Percentiles rank a stretch among this genome's conserved stretches.
Conservation (phyloP, 2,113 vertebrate species). For the Dryoscopus gambensis region DNA sequence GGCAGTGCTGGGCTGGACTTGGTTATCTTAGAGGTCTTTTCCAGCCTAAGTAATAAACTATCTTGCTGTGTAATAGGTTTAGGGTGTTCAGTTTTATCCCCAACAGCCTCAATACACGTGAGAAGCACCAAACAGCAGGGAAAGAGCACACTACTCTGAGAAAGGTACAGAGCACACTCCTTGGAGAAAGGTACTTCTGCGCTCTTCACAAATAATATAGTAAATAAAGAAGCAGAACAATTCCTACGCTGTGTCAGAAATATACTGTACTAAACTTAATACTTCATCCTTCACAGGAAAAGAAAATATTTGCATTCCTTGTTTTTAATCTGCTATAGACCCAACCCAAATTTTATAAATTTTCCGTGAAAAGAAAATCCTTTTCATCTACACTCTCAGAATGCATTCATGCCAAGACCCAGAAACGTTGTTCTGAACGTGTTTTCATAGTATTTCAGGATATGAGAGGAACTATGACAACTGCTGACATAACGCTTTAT, state of each 20-base stretch:
- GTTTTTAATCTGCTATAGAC: neutral
- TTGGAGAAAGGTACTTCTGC: neutral
- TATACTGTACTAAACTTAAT: neutral
- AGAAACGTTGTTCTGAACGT: neutral
- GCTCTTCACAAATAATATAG: neutral
- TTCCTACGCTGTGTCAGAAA: neutral
- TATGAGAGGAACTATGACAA: constrained; percentile 21
- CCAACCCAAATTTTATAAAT: neutral
- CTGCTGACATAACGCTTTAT: constrained; percentile 45
- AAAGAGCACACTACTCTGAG: neutral
- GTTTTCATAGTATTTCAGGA: neutral
- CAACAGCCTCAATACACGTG: neutral
- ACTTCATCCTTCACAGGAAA: neutral
- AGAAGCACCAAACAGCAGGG: neutral
- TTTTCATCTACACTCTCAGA: neutral
- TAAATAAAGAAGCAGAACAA: neutral
- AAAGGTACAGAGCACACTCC: neutral
- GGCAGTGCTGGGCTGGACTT: neutral
- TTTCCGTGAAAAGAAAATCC: neutral
- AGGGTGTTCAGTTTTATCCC: neutral
- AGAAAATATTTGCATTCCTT: neutral
- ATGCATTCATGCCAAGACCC: neutral
- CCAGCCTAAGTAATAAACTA: neutral
- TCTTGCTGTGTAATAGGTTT: neutral
- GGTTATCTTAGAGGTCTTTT: neutral